phyloP scores from a whole-genome alignment of 2,888 invertebrate species.

The Biston betularia region DNA sequence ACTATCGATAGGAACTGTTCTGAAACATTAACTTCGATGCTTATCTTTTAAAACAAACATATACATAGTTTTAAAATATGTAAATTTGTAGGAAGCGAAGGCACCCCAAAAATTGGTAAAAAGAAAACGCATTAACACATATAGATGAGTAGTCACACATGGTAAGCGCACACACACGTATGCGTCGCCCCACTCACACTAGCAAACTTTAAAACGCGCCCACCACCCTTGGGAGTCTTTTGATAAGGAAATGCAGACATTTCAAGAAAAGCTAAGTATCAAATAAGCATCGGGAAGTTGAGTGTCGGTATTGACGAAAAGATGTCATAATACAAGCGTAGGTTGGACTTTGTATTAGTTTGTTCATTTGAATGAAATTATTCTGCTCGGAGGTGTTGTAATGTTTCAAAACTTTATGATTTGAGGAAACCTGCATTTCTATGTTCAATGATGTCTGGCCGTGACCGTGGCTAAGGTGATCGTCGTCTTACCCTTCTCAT shows the following conservation, averaged over 20 bases:
- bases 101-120: constrained; percentile 84
- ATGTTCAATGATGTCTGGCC: background rate
- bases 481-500: too few species aligned
- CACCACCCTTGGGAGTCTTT: constrained; percentile 74
- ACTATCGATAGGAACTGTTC: constrained; percentile 27
- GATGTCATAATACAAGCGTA: constrained; percentile 65
- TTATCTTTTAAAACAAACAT: constrained; percentile 32
- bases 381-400: constrained; percentile 2
- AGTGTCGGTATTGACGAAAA: constrained; percentile 69
- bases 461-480: too few species aligned
- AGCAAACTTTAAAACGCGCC: constrained; percentile 71
- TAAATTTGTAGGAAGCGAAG: constrained; percentile 50
- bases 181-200: constrained; percentile 47
- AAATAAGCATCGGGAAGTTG: constrained; percentile 73
- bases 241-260: constrained; percentile 87
- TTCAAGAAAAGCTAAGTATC: constrained; percentile 84
- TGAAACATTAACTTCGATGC: constrained; percentile 28
- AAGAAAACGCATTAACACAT: constrained; percentile 87
- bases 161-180: constrained; percentile 63
- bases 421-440: constrained; percentile 1
- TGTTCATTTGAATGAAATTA: constrained; percentile 23
- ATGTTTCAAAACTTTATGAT: constrained; percentile 1
- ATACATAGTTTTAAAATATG: constrained; percentile 40
- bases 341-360: constrained; percentile 42
- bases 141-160: constrained; percentile 83